These are phyloP conservation scores for Grammomys surdaster DNA, from an alignment of 2,113 vertebrate species.

Conservation along the genomic window DNA sequence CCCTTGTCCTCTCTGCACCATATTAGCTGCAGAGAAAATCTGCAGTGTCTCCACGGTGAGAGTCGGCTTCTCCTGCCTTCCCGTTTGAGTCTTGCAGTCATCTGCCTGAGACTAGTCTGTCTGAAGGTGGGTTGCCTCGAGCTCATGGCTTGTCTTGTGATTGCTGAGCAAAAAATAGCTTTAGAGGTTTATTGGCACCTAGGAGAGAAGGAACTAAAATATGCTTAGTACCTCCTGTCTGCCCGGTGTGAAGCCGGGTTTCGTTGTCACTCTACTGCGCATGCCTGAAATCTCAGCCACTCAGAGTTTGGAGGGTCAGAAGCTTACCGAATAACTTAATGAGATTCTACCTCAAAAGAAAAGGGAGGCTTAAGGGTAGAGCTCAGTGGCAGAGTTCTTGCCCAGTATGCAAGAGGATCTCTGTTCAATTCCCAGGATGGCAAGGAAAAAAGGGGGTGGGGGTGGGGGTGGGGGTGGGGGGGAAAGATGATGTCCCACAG, in stretches of 20 bases:
- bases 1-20: background rate
- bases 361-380: background rate
- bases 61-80: background rate
- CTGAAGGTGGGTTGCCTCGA: conserved; percentile 52
- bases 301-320: background rate
- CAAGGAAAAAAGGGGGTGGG: background rate
- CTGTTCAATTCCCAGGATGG: background rate
- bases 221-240: conserved; percentile 51
- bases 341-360: background rate
- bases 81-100: background rate
- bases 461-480: too few relatives aligned
- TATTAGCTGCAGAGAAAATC: background rate
- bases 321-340: background rate
- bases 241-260: background rate
- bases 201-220: conserved; percentile 40
- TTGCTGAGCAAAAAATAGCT: conserved; percentile 60
- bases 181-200: conserved; percentile 26
- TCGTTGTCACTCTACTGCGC: background rate
- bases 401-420: background rate
- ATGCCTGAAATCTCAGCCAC: background rate
- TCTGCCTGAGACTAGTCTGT: conserved; percentile 20
- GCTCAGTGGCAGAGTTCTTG: background rate
- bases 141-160: background rate
- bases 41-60: background rate
- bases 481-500: too few relatives aligned